phyloP scores from a whole-genome alignment of 2,888 invertebrate species.

The Tupiocoris notatus region DNA sequence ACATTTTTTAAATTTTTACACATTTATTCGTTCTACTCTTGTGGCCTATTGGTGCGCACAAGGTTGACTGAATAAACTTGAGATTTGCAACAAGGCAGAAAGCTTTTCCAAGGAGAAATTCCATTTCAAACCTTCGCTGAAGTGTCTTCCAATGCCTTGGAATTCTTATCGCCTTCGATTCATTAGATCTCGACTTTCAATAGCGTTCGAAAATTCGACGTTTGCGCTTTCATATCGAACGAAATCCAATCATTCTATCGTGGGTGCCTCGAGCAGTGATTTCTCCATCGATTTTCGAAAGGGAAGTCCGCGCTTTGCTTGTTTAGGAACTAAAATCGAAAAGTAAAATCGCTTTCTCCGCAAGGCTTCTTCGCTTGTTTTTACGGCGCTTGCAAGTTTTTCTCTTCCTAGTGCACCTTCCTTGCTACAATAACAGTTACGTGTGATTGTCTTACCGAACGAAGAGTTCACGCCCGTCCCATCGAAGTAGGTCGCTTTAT shows the following conservation, averaged over 20 bases:
- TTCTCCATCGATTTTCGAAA: not conserved
- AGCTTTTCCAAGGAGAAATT: too few relatives aligned
- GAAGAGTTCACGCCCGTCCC: not conserved
- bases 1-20: too few relatives aligned
- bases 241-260: not conserved
- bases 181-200: too few relatives aligned
- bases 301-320: not conserved
- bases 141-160: too few relatives aligned
- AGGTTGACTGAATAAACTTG: too few relatives aligned
- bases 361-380: not conserved
- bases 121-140: too few relatives aligned
- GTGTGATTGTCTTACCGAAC: not conserved
- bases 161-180: too few relatives aligned
- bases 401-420: not conserved
- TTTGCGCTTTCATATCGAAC: not conserved
- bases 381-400: not conserved
- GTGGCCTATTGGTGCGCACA: too few relatives aligned
- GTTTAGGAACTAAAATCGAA: not conserved
- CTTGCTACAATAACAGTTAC: not conserved
- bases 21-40: too few relatives aligned
- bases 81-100: too few relatives aligned
- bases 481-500: not conserved
- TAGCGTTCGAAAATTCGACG: not conserved
- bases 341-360: not conserved
- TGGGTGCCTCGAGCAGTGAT: not conserved